Evolutionary conservation across 2,888 invertebrate species (phyloP).

Genomic region (Theodoxus fluviatilis): DNA sequence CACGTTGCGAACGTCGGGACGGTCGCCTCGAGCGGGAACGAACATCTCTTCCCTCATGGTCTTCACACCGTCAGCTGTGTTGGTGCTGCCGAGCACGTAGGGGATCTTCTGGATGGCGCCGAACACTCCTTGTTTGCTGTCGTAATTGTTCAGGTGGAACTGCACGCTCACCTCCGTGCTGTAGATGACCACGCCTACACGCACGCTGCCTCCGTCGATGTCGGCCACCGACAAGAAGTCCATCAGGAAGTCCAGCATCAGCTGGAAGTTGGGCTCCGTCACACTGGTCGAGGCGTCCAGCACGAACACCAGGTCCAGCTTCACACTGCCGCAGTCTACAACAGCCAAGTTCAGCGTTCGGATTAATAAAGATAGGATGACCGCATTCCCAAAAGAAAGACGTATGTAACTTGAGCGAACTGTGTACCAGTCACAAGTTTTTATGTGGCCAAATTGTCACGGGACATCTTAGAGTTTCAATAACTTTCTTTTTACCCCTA

Average conservation of each 20-base stretch:
- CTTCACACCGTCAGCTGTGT: constrained; percentile 54
- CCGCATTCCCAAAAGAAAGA: no score
- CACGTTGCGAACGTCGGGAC: constrained; percentile 46
- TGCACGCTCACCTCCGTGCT: constrained; percentile 41
- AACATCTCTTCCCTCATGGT: constrained; percentile 50
- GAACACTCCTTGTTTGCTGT: constrained; percentile 38
- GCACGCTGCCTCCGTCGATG: constrained; percentile 47
- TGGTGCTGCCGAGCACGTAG: constrained; percentile 52
- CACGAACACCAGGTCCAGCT: constrained; percentile 50
- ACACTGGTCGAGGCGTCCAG: constrained; percentile 58
- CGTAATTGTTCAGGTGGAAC: constrained; percentile 47
- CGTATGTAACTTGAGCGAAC: no score
- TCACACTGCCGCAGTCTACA: constrained; percentile 40
- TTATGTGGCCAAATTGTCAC: no score
- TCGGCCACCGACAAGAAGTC: constrained; percentile 42
- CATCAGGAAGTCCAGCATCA: constrained; percentile 42
- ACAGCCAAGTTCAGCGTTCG: no score
- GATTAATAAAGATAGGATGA: no score
- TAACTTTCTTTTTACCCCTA: no score
- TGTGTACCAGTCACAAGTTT: no score
- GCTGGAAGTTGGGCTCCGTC: constrained; percentile 43
- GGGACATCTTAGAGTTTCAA: no score
- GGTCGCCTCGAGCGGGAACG: constrained; percentile 46
- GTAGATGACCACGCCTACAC: constrained; percentile 54
- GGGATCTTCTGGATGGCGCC: constrained; percentile 42